Conservation (phyloP, 1,140 invertebrate genomes). For the Drosophila paulistorum region DNA sequence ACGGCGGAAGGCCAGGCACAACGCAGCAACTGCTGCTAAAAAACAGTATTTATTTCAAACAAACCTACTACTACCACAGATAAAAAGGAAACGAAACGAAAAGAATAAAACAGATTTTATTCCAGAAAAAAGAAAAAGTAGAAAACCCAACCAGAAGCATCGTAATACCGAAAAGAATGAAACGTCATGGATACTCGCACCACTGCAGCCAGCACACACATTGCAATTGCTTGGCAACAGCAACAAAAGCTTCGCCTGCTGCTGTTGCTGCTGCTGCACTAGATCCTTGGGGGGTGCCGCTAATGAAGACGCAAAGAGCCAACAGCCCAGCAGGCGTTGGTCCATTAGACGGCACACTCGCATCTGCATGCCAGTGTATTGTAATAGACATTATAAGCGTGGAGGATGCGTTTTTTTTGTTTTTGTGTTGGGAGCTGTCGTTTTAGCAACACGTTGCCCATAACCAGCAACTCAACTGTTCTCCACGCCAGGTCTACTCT, state of each 20-base stretch:
- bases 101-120: slow-evolving; percentile 47
- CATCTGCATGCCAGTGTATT: slow-evolving; percentile 54
- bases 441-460: slow-evolving; percentile 78
- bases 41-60: slow-evolving; percentile 77
- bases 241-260: slow-evolving; percentile 30
- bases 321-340: slow-evolving; percentile 26
- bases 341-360: slow-evolving; percentile 27
- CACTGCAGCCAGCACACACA: slow-evolving; percentile 14
- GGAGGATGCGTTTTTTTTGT: slow-evolving; percentile 16
- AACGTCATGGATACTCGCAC: slow-evolving; percentile 16
- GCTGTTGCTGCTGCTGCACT: slow-evolving; percentile 11
- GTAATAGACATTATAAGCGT: slow-evolving; percentile 77
- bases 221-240: slow-evolving; percentile 76
- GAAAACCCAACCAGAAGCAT: slow-evolving; percentile 20
- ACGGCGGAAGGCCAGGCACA: slow-evolving; percentile 16
- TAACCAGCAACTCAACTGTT: slow-evolving; percentile 35
- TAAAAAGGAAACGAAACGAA: slow-evolving; percentile 19
- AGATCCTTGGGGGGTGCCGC: slow-evolving; percentile 53
- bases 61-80: slow-evolving; percentile 30
- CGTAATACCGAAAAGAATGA: slow-evolving; percentile 28
- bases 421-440: slow-evolving; percentile 46
- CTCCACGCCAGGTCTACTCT: background rate
- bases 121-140: background rate
- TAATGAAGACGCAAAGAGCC: slow-evolving; percentile 79
- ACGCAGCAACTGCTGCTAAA: slow-evolving; percentile 40